phyloP scores from a whole-genome alignment of 2,888 invertebrate genomes.

The Ectemnius cavifrons region DNA sequence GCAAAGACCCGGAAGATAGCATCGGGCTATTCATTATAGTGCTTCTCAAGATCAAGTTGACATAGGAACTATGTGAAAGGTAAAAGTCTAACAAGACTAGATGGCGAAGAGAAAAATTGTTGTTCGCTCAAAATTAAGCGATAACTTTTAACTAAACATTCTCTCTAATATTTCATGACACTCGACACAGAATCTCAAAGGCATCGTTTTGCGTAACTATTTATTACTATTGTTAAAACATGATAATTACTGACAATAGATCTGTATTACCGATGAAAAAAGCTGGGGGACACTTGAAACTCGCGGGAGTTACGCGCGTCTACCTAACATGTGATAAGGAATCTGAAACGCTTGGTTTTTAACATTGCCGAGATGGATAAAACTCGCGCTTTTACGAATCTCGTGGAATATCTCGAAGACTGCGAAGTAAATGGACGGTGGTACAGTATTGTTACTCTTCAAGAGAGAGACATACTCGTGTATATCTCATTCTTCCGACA shows the following conservation, averaged over 20 bases:
- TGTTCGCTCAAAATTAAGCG: background rate
- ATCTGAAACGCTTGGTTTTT: slow-evolving; percentile 1
- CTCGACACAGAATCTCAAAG: background rate
- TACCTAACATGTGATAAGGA: background rate
- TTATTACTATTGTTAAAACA: background rate
- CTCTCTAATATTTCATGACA: background rate
- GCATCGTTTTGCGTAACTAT: background rate
- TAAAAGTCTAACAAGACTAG: background rate
- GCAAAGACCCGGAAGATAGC: slow-evolving; percentile 72
- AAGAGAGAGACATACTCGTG: too few species aligned
- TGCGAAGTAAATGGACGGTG: background rate
- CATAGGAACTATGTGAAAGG: slow-evolving; percentile 45
- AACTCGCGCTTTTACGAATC: background rate
- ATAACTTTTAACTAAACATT: background rate
- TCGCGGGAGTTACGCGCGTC: background rate
- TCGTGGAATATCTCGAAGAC: background rate
- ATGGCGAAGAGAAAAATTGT: background rate
- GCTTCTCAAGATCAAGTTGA: slow-evolving; percentile 51
- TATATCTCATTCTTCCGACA: too few species aligned
- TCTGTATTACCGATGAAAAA: background rate
- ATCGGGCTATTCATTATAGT: slow-evolving; percentile 55
- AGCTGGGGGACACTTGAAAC: too few species aligned
- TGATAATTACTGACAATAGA: slow-evolving; percentile 4
- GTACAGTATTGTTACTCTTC: too few species aligned
- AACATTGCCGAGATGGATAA: background rate